Evolutionary conservation across 2,113 vertebrate species (phyloP).

Genomic region (Oncorhynchus masou): DNA sequence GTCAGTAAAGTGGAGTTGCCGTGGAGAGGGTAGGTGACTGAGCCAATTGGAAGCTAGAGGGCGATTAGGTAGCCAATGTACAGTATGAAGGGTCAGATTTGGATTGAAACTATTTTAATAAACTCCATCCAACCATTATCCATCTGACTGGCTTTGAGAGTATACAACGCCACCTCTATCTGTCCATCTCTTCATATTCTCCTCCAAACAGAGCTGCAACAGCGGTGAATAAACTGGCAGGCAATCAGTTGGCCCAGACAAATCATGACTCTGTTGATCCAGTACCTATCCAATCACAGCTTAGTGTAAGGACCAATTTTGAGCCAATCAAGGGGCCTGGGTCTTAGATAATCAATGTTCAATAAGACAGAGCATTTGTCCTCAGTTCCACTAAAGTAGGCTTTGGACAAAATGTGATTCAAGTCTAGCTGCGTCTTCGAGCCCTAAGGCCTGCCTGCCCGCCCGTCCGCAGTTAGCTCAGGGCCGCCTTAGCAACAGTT

Average conservation of each 20-base stretch:
- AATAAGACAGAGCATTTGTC: not conserved
- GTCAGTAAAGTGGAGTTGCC: not conserved
- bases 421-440: not conserved
- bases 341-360: not conserved
- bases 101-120: not conserved
- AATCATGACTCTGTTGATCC: not conserved
- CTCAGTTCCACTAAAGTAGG: not conserved
- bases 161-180: not conserved
- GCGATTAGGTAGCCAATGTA: too few relatives aligned
- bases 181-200: not conserved
- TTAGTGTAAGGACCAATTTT: not conserved
- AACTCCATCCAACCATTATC: too few relatives aligned
- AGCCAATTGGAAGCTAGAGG: too few relatives aligned
- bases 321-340: slow-evolving; percentile 6
- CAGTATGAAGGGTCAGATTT: not conserved
- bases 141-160: not conserved
- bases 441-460: not conserved
- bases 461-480: not conserved
- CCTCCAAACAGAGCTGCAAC: too few relatives aligned
- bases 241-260: not conserved
- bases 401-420: not conserved
- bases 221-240: not conserved
- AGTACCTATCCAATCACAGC: not conserved
- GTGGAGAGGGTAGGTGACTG: not conserved
- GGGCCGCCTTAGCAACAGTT: slow-evolving; percentile 33